Conservation (phyloP, 2,113 vertebrate species). For the Ailuropoda melanoleuca region DNA sequence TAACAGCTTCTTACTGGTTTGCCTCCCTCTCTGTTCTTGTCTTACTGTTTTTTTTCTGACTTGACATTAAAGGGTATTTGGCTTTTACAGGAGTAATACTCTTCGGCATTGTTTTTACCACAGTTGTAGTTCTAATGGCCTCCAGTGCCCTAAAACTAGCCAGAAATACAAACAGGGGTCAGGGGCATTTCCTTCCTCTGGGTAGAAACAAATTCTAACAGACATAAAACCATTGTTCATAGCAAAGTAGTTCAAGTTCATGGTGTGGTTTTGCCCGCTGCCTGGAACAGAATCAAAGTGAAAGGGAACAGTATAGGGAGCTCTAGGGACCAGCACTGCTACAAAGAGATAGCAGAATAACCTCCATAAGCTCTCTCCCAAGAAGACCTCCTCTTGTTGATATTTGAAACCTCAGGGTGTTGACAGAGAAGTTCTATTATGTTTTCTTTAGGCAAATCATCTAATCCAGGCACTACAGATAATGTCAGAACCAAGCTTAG, state of each 20-base stretch:
- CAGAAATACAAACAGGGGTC: neutral
- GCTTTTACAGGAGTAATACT: conserved; percentile 39
- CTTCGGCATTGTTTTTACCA: conserved; percentile 55
- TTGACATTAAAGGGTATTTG: conserved; percentile 25
- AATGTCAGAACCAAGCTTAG: neutral
- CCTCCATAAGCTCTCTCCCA: neutral
- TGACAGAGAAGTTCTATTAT: neutral
- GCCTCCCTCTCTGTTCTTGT: neutral
- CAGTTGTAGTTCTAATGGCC: conserved; percentile 31
- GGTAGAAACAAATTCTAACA: neutral
- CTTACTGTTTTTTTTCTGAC: neutral
- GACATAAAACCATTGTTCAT: neutral
- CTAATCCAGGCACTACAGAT: neutral
- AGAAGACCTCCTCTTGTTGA: neutral
- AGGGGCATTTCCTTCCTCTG: neutral
- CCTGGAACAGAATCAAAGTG: neutral
- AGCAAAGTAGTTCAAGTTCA: neutral
- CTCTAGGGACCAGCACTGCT: no score
- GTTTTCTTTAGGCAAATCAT: neutral
- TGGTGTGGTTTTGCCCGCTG: neutral
- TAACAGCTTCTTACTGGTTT: neutral
- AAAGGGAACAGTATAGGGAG: neutral
- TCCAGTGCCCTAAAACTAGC: neutral
- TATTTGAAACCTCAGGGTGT: neutral
- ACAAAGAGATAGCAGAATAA: neutral